Evolutionary conservation across 2,888 invertebrate genomes (phyloP).

Genomic region (Augochlorella aurata): DNA sequence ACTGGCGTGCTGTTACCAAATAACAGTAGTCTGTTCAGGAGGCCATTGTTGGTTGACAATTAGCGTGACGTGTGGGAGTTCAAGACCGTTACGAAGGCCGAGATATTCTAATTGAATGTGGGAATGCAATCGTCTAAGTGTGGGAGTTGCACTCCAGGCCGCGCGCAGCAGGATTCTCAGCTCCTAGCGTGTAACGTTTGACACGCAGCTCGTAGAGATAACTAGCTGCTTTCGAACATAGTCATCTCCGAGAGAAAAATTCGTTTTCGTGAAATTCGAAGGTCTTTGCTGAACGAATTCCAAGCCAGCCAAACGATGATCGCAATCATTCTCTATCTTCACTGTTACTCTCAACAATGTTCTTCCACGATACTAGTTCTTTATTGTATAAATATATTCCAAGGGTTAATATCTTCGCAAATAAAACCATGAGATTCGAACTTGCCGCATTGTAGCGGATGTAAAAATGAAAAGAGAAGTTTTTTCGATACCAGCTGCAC

Average conservation of each 20-base stretch:
- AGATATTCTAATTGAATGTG: slow-evolving; percentile 53
- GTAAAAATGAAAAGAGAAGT: neutral
- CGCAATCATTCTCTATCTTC: too few relatives aligned
- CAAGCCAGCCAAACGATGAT: too few relatives aligned
- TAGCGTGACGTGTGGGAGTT: slow-evolving; percentile 46
- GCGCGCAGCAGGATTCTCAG: slow-evolving; percentile 5
- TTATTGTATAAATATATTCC: too few relatives aligned
- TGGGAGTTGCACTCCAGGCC: slow-evolving; percentile 30
- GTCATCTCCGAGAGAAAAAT: neutral
- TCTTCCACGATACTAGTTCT: too few relatives aligned
- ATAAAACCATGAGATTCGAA: neutral
- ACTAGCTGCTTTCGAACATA: neutral
- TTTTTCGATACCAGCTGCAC: neutral
- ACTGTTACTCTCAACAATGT: too few relatives aligned
- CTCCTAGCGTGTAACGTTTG: slow-evolving; percentile 12
- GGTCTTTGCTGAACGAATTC: too few relatives aligned
- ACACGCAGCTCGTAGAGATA: neutral
- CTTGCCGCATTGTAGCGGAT: neutral
- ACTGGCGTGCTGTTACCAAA: slow-evolving; percentile 25
- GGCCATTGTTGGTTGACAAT: slow-evolving; percentile 45
- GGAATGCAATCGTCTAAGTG: slow-evolving; percentile 33
- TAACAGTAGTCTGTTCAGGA: slow-evolving; percentile 41
- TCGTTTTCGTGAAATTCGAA: too few relatives aligned
- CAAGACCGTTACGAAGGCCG: slow-evolving; percentile 52
- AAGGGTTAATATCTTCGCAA: neutral